Evolutionary conservation across 2,888 invertebrate genomes (phyloP).

Genomic region (Mythimna ferrago): DNA sequence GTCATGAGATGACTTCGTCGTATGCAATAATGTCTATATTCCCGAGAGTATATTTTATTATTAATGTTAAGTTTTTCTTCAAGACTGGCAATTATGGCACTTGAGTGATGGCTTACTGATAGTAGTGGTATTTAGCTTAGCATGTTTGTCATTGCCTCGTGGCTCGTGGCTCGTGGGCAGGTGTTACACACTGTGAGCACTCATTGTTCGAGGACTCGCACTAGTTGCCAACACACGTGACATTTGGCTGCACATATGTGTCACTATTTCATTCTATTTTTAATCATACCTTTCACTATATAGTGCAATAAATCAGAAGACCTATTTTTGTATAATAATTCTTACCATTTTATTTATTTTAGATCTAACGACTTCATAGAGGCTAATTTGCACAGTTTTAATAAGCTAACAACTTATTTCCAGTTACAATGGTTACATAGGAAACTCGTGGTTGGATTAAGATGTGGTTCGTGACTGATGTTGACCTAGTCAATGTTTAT

Average conservation of each 20-base stretch:
- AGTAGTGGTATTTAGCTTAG: constrained; percentile 72
- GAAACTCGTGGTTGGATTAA: constrained; percentile 50
- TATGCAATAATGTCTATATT: constrained; percentile 62
- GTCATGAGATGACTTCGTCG: constrained; percentile 74
- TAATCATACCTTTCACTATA: constrained; percentile 54
- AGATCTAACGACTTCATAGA: constrained; percentile 36
- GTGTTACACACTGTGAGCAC: constrained; percentile 77
- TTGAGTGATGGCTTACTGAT: constrained; percentile 69
- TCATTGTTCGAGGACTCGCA: constrained; percentile 75
- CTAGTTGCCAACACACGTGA: constrained; percentile 79
- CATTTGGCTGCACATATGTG: constrained; percentile 83
- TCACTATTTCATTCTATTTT: constrained; percentile 74
- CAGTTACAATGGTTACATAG: constrained; percentile 55
- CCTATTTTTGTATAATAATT: constrained; percentile 59
- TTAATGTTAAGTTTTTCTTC: constrained; percentile 74
- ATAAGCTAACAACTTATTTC: constrained; percentile 43
- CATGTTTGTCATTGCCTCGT: constrained; percentile 78
- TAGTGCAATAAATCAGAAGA: constrained; percentile 55
- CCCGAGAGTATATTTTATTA: constrained; percentile 63
- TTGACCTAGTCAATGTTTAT: constrained; percentile 70
- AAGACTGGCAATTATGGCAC: constrained; percentile 78
- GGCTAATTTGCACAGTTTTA: constrained; percentile 41
- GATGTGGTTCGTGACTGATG: constrained; percentile 66
- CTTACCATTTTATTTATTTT: constrained; percentile 52
- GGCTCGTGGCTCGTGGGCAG: constrained; percentile 41